phyloP scores from a whole-genome alignment of 2,797 vertebrate species.

The Siniperca obscura region DNA sequence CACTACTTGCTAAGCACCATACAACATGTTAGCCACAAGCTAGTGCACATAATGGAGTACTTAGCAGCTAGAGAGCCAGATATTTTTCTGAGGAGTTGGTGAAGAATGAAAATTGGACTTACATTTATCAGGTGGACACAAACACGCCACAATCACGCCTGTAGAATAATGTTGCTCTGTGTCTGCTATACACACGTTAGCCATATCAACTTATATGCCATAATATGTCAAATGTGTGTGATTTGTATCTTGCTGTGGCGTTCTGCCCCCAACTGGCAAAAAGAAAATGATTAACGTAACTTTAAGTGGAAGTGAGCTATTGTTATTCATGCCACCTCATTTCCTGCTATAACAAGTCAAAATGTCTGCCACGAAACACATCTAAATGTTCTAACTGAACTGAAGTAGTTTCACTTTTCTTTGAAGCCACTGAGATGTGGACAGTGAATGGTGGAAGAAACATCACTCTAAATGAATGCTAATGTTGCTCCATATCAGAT shows the following conservation, averaged over 20 bases:
- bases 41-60: not conserved
- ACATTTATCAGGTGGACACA: too few relatives aligned
- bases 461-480: not conserved
- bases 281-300: too few relatives aligned
- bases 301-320: too few relatives aligned
- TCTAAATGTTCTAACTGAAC: not conserved
- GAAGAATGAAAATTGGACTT: not conserved
- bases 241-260: not conserved
- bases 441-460: not conserved
- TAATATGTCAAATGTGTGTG: too few relatives aligned
- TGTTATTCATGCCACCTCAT: too few relatives aligned
- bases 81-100: not conserved
- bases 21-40: not conserved
- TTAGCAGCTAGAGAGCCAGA: not conserved
- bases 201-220: too few relatives aligned
- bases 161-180: not conserved
- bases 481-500: not conserved
- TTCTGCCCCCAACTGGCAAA: too few relatives aligned
- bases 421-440: not conserved
- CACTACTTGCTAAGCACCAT: too few relatives aligned
- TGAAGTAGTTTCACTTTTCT: not conserved
- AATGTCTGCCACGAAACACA: not conserved
- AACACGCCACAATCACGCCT: too few relatives aligned
- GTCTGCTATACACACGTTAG: too few relatives aligned
- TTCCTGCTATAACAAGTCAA: not conserved